Evolutionary conservation across 1,140 invertebrate genomes (phyloP).

Genomic region (Caenorhabditis elegans): WBcel235 BX284606.5:9104001-9104500

Average conservation of each 20-base stretch:
- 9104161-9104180: not conserved
- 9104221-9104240: not conserved
- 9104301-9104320: not conserved
- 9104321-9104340: not conserved
- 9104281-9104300: not conserved
- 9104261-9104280: not conserved
- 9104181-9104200: not conserved
- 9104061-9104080: too few species aligned
- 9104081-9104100: not conserved
- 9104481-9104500: not conserved
- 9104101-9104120: not conserved
- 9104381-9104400: not conserved
- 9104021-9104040: too few species aligned
- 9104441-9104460: not conserved
- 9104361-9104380: slow-evolving; percentile 21
- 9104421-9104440: not conserved
- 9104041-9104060: too few species aligned
- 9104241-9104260: not conserved
- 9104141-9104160: not conserved
- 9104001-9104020: too few species aligned
- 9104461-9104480: not conserved
- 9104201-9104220: not conserved
- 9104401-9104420: not conserved
- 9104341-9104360: not conserved
- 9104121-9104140: not conserved